These are phyloP conservation scores for Eueides isabella DNA, from an alignment of 1,140 invertebrate species.

Conservation along the genomic window DNA sequence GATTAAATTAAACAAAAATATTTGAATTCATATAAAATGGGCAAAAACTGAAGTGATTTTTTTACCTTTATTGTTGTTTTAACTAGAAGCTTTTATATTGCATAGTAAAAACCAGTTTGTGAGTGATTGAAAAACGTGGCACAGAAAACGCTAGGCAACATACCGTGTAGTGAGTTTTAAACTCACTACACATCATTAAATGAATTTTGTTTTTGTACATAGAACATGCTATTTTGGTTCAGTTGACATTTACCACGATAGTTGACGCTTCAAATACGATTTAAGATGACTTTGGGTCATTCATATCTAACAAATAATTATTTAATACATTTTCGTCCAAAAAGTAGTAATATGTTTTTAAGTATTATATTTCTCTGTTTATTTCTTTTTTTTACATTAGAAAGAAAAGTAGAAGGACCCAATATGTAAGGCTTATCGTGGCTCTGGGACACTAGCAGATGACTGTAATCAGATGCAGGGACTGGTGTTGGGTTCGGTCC, in stretches of 20 bases:
- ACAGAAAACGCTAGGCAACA: neutral
- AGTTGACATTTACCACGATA: neutral
- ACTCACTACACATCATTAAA: no score
- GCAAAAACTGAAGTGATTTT: neutral
- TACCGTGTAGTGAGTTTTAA: neutral
- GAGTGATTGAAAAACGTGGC: slow-evolving; percentile 5
- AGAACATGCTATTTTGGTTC: neutral
- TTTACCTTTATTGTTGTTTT: neutral
- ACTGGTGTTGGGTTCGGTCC: no score
- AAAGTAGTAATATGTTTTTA: no score
- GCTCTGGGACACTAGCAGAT: no score
- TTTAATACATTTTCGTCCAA: no score
- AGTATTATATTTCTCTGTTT: no score
- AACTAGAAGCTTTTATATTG: neutral
- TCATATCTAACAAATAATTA: no score
- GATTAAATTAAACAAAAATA: neutral
- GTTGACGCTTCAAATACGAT: no score
- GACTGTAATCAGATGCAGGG: no score
- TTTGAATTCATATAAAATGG: neutral
- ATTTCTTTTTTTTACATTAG: no score
- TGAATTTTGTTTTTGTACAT: neutral
- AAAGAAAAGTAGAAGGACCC: no score
- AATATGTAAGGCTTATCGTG: no score
- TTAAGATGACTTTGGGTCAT: neutral
- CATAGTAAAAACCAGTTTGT: slow-evolving; percentile 2